Base-by-base conservation (phyloP, 2,113 vertebrate species). In the Pteropus alecto region DNA sequence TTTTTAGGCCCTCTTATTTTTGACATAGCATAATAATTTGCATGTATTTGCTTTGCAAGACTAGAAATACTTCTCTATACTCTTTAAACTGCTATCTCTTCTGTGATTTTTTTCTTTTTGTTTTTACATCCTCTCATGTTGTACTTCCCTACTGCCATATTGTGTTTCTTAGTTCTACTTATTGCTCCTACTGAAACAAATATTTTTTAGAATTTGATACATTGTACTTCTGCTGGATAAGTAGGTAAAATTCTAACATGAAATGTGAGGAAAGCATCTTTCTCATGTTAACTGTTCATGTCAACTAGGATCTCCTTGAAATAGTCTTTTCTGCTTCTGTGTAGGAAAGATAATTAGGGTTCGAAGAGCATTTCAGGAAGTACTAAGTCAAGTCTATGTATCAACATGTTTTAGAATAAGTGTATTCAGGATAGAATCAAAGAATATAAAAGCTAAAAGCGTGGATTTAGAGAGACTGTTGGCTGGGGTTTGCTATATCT, bases 31-130 rank as follows among this genome's bases (percentile, higher is more conserved):
- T 85, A 56, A 73, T 74, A 82, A 87, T 87, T 94, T 77, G 28
- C 24, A 41, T 87, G 2, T 61, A 74, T 94, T 67, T 95, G 43
- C 51, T 96, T 87, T 91, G n/a, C 35, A 91, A 82, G 48, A 76
- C 41, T 76, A 28, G 28, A 91, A 82, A 68, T 85, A 71, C 14
- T 85, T 73, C 18, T 76, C 24, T 68, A 0, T 68, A 26, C 26
- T 82, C n/a, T 87, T 82, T 51, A 74, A 87, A 51, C 14, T 90
- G 48, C 58, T 76, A 6, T 82, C 58, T 71, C 58, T 56, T 84
- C 38, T 96, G 56, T 77, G 51, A 28, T 14, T 86, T 67, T 35
- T 33, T 61, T 35, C 12, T 24, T 54, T 46, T 92, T 54, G 8
- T 85, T 90, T 95, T 87, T 81, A 16, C 24, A 70, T 54, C 30